phyloP scores from a whole-genome alignment of 2,888 invertebrate species.

The Crioceris asparagi region DNA sequence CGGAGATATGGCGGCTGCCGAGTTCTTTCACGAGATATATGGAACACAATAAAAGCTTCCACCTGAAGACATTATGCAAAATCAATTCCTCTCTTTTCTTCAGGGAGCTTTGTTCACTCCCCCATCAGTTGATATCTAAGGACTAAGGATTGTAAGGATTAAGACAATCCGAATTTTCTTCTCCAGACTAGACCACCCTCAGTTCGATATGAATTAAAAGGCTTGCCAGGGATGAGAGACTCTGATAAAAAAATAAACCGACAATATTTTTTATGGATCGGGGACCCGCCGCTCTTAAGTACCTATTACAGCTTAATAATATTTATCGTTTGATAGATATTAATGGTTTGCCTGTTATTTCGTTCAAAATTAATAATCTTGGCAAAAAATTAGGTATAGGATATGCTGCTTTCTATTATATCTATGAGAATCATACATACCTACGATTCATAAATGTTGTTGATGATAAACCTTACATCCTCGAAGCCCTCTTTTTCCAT shows the following conservation, averaged over 20 bases:
- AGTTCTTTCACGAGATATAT: constrained; percentile 35
- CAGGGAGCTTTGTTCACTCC: constrained; percentile 31
- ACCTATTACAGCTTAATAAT: too few relatives aligned
- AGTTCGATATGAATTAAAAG: constrained; percentile 18
- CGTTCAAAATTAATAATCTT: too few relatives aligned
- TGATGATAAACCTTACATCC: too few relatives aligned
- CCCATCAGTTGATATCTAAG: constrained; percentile 29
- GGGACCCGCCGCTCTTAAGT: too few relatives aligned
- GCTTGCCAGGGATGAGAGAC: constrained; percentile 1
- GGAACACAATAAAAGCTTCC: constrained; percentile 39
- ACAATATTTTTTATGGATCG: too few relatives aligned
- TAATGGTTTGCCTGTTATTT: too few relatives aligned
- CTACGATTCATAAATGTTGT: too few relatives aligned
- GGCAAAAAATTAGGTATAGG: too few relatives aligned
- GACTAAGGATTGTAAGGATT: constrained; percentile 35
- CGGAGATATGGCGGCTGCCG: constrained; percentile 30
- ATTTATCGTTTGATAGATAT: too few relatives aligned
- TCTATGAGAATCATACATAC: too few relatives aligned
- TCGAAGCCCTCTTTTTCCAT: too few relatives aligned
- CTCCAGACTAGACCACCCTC: constrained; percentile 16
- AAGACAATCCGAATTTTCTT: constrained; percentile 30
- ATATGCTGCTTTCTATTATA: too few relatives aligned
- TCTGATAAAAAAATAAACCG: constrained; percentile 1
- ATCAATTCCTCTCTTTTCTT: constrained; percentile 39
- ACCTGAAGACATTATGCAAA: constrained; percentile 44